Base-by-base conservation (phyloP, 2,888 invertebrate species). In the Heteromurus nitidus region DNA sequence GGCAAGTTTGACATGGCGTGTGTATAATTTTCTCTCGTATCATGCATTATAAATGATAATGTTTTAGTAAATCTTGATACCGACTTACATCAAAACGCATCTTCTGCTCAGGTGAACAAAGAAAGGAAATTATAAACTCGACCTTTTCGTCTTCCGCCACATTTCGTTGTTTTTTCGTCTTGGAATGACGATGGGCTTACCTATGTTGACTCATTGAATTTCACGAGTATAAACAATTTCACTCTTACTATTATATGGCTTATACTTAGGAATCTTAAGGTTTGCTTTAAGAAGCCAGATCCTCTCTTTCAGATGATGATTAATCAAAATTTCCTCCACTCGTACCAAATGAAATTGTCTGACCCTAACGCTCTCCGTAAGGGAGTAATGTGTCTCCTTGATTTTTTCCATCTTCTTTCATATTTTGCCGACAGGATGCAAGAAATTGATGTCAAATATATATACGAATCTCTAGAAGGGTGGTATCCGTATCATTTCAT, bases 261-360 rank as follows among this genome's bases (percentile, higher is more conserved):
- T 36, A 62, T 62, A 44, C n/a, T 20, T n/a, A 53, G 3, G 55
- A 9, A 5, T 36, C 36, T 47, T 24, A 24, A 16, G 24, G 28
- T 30, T 64, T 30, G 13, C 42, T 36, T 22, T 42, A 11, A 64
- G 64, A 36, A 24, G 5, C 22, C 20, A 18, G 67, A 67, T 67
- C 20, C 67, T 5, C 28, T 42, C 20, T 60, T 18, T 11, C 11
- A 24, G 20, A 72, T 24, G 82, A 83, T 83, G 82, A 83, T 83
- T 83, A 83, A 83, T 83, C 82, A 83, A 80, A 82, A 83, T 80
- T 83, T 75, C 62, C 75, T 70, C 64, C 64, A 58, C 79, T 79
- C 55, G 62, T 64, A 24, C 60, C 26, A 65, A 80, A 80, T 80
- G 79, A 80, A 72, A 72, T 65, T 36, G 72, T 67, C 79, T 65